Evolutionary conservation across 2,888 invertebrate species (phyloP), one percentile per base, ranked within the genome.

Genomic region (Pristionchus maxplancki): DNA sequence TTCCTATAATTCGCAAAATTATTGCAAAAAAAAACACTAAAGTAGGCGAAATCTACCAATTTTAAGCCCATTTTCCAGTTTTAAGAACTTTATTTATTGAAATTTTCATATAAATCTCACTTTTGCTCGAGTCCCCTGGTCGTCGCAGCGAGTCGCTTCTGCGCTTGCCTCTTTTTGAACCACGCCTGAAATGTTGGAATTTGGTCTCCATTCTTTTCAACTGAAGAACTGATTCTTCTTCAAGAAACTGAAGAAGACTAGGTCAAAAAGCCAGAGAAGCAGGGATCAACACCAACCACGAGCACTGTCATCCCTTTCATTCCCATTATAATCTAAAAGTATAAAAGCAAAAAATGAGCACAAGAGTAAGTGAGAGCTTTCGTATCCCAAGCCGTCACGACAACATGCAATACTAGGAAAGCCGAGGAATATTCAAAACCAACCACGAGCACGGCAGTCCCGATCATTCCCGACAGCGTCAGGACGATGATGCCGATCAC

Each of bases 111-210:
- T 58, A 11, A 58, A 71, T 37, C 71, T 37, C 20, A 78, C 78
- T 78, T 78, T 48, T 78, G 78, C 28, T 78, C 78, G 28, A 78
- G 78, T 78, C 78, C 78, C 17, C 28, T 44, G 4, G 28, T 48
- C 34, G 1, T 44, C 44, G 78, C 78, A 9, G 78, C 78, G 11
- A 17, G 13, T n/a, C 44, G 44, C 44, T 78, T 78, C 44, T 78
- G 78, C 78, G 13, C 78, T 11, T 78, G n/a, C 28, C 78, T 8
- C 78, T 44, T 48, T 20, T 28, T 44, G 44, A 24, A 78, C 78
- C 78, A 78, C 6, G 9, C 24, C 78, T 78, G 78, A 0, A 78
- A 78, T 34, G 4, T 1, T 71, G 40, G n/a, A 78, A 34, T 28
- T 34, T 15, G 6, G 15, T 3, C 4, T 34, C 9, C 34, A 67